Evolutionary conservation across 2,888 invertebrate genomes (phyloP).

Genomic region (Osedax frankpressi): DNA sequence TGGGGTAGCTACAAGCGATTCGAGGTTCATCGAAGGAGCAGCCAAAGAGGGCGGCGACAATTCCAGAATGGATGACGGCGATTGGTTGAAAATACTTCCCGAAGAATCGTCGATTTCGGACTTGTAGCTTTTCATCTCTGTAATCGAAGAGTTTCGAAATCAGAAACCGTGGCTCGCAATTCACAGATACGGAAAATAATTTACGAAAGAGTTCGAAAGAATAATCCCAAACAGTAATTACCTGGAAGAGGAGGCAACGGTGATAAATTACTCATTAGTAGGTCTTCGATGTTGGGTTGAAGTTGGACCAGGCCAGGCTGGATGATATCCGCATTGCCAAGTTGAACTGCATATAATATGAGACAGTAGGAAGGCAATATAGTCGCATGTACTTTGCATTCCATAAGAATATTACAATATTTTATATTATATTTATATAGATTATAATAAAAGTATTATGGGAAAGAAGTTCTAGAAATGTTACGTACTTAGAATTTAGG

Average conservation of each 20-base stretch:
- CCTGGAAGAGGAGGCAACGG: conserved; percentile 24
- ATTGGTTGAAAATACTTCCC: neutral
- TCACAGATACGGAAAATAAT: too few species aligned
- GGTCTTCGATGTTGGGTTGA: conserved; percentile 79
- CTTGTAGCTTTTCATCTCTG: neutral
- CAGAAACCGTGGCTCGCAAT: too few species aligned
- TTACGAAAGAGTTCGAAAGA: too few species aligned
- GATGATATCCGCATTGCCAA: conserved; percentile 67
- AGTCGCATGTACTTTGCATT: too few species aligned
- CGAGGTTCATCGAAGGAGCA: neutral
- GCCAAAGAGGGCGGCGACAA: neutral
- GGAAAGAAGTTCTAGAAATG: too few species aligned
- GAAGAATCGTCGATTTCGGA: neutral
- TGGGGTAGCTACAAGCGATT: neutral
- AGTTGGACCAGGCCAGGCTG: conserved; percentile 92
- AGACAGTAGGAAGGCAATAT: neutral
- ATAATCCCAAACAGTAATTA: too few species aligned
- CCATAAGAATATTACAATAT: too few species aligned
- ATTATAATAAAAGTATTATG: too few species aligned
- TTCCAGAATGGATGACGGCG: neutral
- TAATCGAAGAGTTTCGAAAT: too few species aligned
- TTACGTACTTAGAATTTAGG: too few species aligned
- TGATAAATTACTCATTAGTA: conserved; percentile 48
- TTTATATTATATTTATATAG: too few species aligned
- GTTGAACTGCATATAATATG: conserved; percentile 31